Evolutionary conservation across 2,888 invertebrate genomes (phyloP).

Genomic region (Drosophila mettleri): DNA sequence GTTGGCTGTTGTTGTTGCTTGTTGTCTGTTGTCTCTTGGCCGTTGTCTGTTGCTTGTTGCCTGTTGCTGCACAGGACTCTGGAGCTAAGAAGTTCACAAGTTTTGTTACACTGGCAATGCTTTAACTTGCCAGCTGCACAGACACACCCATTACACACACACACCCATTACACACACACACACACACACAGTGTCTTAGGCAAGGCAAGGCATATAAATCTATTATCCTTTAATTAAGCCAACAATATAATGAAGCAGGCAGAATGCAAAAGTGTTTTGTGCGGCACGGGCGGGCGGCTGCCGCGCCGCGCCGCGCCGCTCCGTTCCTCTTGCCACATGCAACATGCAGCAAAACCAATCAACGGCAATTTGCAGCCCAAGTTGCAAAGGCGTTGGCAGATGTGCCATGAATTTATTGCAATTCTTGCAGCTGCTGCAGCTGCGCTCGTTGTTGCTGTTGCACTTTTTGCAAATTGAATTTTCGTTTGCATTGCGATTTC

Average conservation of each 20-base stretch:
- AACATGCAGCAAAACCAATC: constrained; percentile 67
- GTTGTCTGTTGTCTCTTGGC: background rate
- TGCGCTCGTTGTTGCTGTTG: constrained; percentile 40
- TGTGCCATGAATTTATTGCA: constrained; percentile 72
- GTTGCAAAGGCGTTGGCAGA: constrained; percentile 55
- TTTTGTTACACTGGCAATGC: constrained; percentile 12
- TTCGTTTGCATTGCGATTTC: constrained; percentile 68
- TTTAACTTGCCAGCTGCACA: constrained; percentile 24
- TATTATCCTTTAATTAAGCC: constrained; percentile 78
- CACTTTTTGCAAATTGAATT: constrained; percentile 75
- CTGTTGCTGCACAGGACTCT: background rate
- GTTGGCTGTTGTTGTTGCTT: constrained; percentile 6
- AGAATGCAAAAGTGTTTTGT: constrained; percentile 55
- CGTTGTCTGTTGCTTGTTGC: background rate
- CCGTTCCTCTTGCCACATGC: constrained; percentile 14
- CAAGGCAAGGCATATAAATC: constrained; percentile 67
- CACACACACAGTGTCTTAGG: constrained; percentile 9
- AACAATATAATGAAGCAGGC: constrained; percentile 72
- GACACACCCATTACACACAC: background rate
- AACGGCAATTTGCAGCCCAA: constrained; percentile 71
- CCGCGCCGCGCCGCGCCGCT: too few relatives aligned
- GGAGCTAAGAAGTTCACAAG: background rate
- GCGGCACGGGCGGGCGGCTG: background rate
- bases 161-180: background rate
- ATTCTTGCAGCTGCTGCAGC: constrained; percentile 14